A percentile compares a stretch with the other conserved stretches of the same genome.
Evolutionary conservation across 2,113 vertebrate species (phyloP).

Genomic region (Burhinus oedicnemus): DNA sequence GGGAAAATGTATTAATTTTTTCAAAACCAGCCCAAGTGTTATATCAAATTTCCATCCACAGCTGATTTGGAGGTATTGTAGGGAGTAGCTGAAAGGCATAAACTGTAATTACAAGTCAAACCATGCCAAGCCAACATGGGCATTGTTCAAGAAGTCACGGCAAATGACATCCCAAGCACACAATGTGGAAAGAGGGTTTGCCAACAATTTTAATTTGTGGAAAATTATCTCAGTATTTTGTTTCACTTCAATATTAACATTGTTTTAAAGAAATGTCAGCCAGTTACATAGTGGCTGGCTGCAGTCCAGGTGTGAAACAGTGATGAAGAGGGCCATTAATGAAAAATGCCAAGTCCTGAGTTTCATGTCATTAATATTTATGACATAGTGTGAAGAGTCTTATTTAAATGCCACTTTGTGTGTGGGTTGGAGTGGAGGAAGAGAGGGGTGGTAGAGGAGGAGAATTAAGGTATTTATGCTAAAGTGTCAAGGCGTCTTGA

Average conservation of each 20-base stretch:
- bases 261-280: neutral
- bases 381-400: conserved; percentile 2
- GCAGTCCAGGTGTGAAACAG: neutral
- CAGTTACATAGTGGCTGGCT: neutral
- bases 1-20: neutral
- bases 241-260: conserved; percentile 3
- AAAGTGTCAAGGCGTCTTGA: neutral
- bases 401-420: conserved; percentile 17
- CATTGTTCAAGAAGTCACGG: neutral
- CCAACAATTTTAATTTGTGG: neutral
- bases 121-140: neutral
- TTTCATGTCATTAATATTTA: conserved; percentile 50
- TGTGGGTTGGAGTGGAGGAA: neutral
- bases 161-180: neutral
- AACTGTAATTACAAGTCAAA: neutral
- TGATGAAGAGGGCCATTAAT: conserved; percentile 36
- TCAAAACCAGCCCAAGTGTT: neutral
- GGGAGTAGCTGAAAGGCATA: neutral
- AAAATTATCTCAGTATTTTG: conserved; percentile 9
- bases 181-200: neutral
- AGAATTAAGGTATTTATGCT: neutral
- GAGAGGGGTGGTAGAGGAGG: neutral
- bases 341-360: conserved; percentile 33
- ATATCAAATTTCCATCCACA: neutral
- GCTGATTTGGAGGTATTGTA: neutral